These are phyloP conservation scores for Drosophila mayri DNA, from an alignment of 1,140 invertebrate species.

Conservation along the genomic window DNA sequence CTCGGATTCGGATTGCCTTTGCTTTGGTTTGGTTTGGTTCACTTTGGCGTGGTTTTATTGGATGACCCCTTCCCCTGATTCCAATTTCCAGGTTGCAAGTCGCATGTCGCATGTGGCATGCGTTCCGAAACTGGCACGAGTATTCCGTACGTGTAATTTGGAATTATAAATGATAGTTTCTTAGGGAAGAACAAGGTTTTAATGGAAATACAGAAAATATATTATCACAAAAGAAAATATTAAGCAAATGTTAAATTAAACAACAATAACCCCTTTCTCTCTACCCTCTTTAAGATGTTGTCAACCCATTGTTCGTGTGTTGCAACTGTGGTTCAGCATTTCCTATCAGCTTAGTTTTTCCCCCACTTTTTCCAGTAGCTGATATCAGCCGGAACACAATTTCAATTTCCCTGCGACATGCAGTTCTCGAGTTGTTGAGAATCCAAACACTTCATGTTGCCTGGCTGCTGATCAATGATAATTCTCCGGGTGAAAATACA, in stretches of 20 bases:
- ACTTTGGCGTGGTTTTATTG: conserved; percentile 28
- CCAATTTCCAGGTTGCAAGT: conserved; percentile 55
- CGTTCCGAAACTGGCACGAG: conserved; percentile 44
- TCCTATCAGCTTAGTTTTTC: conserved; percentile 36
- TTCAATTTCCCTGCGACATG: conserved; percentile 46
- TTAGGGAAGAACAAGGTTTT: background rate
- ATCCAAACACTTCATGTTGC: conserved; percentile 36
- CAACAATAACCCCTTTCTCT: background rate
- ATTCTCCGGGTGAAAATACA: conserved; percentile 47
- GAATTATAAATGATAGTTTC: conserved; percentile 58
- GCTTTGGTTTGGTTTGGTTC: conserved; percentile 36
- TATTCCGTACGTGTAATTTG: conserved; percentile 17
- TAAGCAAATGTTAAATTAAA: background rate
- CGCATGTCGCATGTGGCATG: conserved; percentile 24
- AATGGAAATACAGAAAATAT: background rate
- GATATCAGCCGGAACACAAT: conserved; percentile 40
- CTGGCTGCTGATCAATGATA: conserved; percentile 68
- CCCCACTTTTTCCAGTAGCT: conserved; percentile 41
- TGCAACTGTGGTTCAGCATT: conserved; percentile 8
- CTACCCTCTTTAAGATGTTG: background rate
- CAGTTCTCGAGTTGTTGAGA: conserved; percentile 17
- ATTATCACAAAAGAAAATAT: background rate
- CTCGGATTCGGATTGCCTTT: conserved; percentile 58
- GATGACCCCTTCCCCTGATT: background rate
- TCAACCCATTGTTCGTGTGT: background rate